Base-by-base conservation (phyloP, 2,888 invertebrate species). In the Yponomeuta sedellus region DNA sequence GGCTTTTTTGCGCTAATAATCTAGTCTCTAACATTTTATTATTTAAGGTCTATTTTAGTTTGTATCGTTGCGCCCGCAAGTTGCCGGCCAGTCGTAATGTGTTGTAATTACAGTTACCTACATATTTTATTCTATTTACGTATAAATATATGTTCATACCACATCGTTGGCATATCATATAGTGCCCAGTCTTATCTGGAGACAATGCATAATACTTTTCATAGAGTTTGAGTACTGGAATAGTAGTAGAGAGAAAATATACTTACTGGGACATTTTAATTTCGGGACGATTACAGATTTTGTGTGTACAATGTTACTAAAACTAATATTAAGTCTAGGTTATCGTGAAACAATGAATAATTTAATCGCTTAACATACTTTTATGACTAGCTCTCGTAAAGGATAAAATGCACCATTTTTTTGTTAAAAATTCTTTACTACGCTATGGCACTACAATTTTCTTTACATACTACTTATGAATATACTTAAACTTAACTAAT, bases 401-500 rank as follows among this genome's bases (percentile, higher is more conserved):
- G 80, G 78, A 86, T 84, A 81, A 82, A 85, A 86, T 83, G 86
- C 87, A 88, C 86, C 87, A 84, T 72, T 75, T 77, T n/a, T 77
- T 77, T 78, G 52, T 28, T 20, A 10, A 19, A 74, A 75, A 79
- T 71, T 72, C 74, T 74, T 57, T 61, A 67, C 56, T 70, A 70
- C 70, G 66, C 70, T 82, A 85, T 85, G 84, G 84, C 85, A 85
- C 82, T 82, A 80, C 75, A 75, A 65, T 73, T 72, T 64, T 64
- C 61, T 67, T 70, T 71, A 66, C 65, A 69, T 67, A n/a, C n/a
- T n/a, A n/a, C n/a, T n/a, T n/a, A n/a, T n/a, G n/a, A n/a, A 58
- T 22, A 57, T 16, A 52, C 16, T 16, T 52, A 52, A 52, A 52
- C 44, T 52, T 52, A 52, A 52, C 44, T 66, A 39, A 8, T 64